Base-by-base conservation (phyloP, 2,797 vertebrate genomes). In the Tapera naevia region DNA sequence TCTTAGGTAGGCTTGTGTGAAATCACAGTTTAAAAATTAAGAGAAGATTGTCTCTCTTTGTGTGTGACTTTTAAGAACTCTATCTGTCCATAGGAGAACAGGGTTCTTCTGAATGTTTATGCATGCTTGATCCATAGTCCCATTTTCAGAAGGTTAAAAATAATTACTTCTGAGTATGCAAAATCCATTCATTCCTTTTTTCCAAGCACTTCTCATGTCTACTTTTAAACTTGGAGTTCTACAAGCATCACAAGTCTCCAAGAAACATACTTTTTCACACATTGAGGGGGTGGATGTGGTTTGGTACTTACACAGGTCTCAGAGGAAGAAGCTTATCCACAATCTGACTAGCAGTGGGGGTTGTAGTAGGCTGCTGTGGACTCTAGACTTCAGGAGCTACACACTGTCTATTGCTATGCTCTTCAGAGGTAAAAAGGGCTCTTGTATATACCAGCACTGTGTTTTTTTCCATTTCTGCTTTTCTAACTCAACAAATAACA, bases 361-460 rank as follows among this genome's bases (percentile, higher is more conserved):
- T 66, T 93, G 22, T 4, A 39, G 62, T 17, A 81, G 28, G 50
- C 93, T 95, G 60, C 53, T 2, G 1, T 33, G 54, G 80, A 51
- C n/a, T 35, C 65, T 41, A 19, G 41, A 56, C 88, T 93, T 96
- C 73, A 87, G 69, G 78, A 83, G 74, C 32, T 89, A 15, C 75
- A 39, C 51, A 32, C 37, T 86, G 61, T 67, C 93, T 83, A 58
- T 35, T 84, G 61, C 56, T 33, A 37, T 10, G 37, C 35, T 91
- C 65, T 35, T 39, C 37, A 73, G 84, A 97, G 89, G 69, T 41
- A 94, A 85, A 93, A 95, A 82, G 75, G 17, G 32, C 53, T 89
- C 51, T 90, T 50, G 27, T 93, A 88, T 83, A 22, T 50, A 54
- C 33, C 75, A 90, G 56, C 35, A 65, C 58, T 82, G 51, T 7